These are phyloP conservation scores for Poecilia picta DNA, from an alignment of 2,797 vertebrate species.

Conservation along the genomic window DNA sequence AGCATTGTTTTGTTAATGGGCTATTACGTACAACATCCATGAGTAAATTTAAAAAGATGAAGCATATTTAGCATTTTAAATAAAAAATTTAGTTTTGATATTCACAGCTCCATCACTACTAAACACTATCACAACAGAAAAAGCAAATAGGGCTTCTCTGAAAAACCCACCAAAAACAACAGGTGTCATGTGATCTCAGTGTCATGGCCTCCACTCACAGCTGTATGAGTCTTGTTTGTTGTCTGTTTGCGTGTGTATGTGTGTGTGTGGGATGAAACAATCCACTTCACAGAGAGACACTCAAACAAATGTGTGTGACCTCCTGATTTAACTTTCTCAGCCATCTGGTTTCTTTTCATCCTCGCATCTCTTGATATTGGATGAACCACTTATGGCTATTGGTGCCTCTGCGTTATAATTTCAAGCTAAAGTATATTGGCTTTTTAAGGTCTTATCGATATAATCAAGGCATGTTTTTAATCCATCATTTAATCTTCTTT, in stretches of 20 bases:
- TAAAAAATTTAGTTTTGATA: background rate
- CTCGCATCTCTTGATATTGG: conserved; percentile 27
- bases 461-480: background rate
- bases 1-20: background rate
- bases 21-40: too few species aligned
- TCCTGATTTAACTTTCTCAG: conserved; percentile 47
- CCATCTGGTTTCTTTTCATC: conserved; percentile 46
- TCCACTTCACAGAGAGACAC: conserved; percentile 48
- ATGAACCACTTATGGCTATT: conserved; percentile 26
- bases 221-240: conserved; percentile 34
- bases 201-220: conserved; percentile 28
- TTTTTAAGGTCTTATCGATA: background rate
- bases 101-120: background rate
- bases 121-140: background rate
- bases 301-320: conserved; percentile 42
- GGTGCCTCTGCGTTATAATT: conserved; percentile 4
- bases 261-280: conserved; percentile 28
- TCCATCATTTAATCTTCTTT: background rate
- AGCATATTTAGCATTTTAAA: background rate
- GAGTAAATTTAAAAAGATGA: background rate
- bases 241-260: background rate
- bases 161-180: background rate
- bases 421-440: conserved; percentile 8
- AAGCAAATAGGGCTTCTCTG: background rate
- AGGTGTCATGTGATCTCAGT: conserved; percentile 28